phyloP scores from a whole-genome alignment of 2,113 vertebrate species.

The Tachysurus fulvidraco region DNA sequence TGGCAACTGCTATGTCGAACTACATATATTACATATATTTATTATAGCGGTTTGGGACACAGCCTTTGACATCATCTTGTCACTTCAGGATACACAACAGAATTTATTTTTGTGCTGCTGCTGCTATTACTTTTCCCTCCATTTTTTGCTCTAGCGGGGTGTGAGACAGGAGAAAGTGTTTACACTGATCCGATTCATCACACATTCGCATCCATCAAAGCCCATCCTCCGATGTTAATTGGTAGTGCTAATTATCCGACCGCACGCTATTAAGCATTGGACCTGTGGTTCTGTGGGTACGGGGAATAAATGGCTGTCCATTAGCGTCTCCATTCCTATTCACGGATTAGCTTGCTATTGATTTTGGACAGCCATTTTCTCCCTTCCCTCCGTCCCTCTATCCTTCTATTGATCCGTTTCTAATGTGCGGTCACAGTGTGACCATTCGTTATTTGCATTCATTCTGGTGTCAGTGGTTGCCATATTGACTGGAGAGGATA shows the following conservation, averaged over 20 bases:
- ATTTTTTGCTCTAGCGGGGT: background rate
- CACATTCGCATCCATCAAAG: conserved; percentile 57
- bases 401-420: conserved; percentile 68
- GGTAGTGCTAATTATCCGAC: conserved; percentile 74
- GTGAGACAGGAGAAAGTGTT: background rate
- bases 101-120: conserved; percentile 5
- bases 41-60: background rate
- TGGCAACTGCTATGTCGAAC: background rate
- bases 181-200: conserved; percentile 6
- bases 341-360: conserved; percentile 75
- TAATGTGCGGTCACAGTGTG: conserved; percentile 73
- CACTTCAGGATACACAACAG: background rate
- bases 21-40: background rate
- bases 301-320: conserved; percentile 78
- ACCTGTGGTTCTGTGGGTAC: conserved; percentile 71
- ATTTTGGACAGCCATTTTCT: conserved; percentile 70
- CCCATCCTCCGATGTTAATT: conserved; percentile 73
- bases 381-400: conserved; percentile 55
- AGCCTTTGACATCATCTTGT: background rate
- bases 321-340: conserved; percentile 70
- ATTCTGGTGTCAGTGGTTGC: background rate
- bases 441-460: conserved; percentile 67
- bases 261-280: conserved; percentile 72
- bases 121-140: background rate
- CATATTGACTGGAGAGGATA: background rate